Evolutionary conservation across 2,888 invertebrate genomes (phyloP).

Genomic region (Xestia c-nigrum): DNA sequence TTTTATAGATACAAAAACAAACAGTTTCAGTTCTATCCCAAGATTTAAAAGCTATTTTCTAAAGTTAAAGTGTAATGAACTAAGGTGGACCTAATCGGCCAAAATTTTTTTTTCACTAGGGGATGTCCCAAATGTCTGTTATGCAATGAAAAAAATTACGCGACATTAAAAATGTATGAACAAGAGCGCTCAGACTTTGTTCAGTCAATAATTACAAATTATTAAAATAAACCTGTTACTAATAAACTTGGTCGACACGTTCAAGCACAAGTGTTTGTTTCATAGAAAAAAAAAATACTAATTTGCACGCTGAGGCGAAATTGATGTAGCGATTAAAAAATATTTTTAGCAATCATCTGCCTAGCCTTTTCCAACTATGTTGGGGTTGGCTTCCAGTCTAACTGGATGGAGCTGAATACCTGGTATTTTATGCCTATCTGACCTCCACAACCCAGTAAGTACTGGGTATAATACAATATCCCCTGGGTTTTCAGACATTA

Average conservation of each 20-base stretch:
- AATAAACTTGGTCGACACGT: neutral
- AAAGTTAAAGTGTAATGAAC: neutral
- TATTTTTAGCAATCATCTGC: neutral
- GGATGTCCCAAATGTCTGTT: neutral
- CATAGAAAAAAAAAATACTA: slow-evolving; percentile 9
- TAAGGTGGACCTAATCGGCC: neutral
- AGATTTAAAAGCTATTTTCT: neutral
- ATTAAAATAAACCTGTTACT: slow-evolving; percentile 7
- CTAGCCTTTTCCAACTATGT: too few relatives aligned
- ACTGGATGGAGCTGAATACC: too few relatives aligned
- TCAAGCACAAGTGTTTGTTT: slow-evolving; percentile 1
- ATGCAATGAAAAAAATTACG: neutral
- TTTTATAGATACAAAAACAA: neutral
- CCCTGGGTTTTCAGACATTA: too few relatives aligned
- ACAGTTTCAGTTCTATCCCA: neutral
- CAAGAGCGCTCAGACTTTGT: neutral
- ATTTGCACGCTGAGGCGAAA: neutral
- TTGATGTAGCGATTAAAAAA: slow-evolving; percentile 7
- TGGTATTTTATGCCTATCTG: too few relatives aligned
- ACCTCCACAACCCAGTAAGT: too few relatives aligned
- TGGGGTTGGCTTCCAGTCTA: too few relatives aligned
- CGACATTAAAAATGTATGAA: slow-evolving; percentile 3
- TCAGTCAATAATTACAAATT: slow-evolving; percentile 12
- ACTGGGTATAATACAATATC: too few relatives aligned
- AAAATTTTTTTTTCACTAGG: neutral